Conservation (phyloP, 2,888 invertebrate species). For the Drosophila prostipennis region DNA sequence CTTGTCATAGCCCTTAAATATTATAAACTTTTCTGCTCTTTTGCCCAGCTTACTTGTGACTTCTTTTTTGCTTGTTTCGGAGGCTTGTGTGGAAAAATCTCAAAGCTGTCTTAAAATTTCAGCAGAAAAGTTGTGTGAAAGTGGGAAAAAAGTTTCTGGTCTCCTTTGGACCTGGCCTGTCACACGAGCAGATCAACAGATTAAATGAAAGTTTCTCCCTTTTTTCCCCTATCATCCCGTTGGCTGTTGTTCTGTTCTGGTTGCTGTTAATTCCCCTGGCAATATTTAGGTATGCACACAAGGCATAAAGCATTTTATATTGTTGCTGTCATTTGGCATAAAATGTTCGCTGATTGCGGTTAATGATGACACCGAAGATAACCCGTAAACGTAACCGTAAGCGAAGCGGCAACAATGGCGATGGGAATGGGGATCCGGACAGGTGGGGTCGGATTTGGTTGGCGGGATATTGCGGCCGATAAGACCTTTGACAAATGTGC, state of each 20-base stretch:
- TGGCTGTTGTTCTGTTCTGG: conserved; percentile 10
- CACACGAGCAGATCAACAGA: conserved; percentile 73
- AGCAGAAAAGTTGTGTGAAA: conserved; percentile 36
- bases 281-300: conserved; percentile 48
- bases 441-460: conserved; percentile 5
- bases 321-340: conserved; percentile 61
- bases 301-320: conserved; percentile 59
- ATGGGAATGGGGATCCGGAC: conserved; percentile 7
- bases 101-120: conserved; percentile 70
- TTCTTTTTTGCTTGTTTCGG: conserved; percentile 32
- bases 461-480: conserved; percentile 17
- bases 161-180: conserved; percentile 29
- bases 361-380: conserved; percentile 75
- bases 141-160: conserved; percentile 38
- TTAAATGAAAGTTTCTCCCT: conserved; percentile 61
- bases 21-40: conserved; percentile 16
- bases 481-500: conserved; percentile 50
- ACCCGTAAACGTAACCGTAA: conserved; percentile 15
- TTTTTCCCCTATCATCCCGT: conserved; percentile 18
- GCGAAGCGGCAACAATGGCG: conserved; percentile 4
- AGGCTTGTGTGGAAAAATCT: conserved; percentile 55
- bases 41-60: conserved; percentile 21
- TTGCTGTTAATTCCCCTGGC: conserved; percentile 55
- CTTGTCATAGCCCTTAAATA: conserved; percentile 1
- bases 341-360: conserved; percentile 74